Evolutionary conservation across 2,797 vertebrate species (phyloP), one percentile per base, ranked within the genome.

Genomic region (Lepilemur ruficaudatus): DNA sequence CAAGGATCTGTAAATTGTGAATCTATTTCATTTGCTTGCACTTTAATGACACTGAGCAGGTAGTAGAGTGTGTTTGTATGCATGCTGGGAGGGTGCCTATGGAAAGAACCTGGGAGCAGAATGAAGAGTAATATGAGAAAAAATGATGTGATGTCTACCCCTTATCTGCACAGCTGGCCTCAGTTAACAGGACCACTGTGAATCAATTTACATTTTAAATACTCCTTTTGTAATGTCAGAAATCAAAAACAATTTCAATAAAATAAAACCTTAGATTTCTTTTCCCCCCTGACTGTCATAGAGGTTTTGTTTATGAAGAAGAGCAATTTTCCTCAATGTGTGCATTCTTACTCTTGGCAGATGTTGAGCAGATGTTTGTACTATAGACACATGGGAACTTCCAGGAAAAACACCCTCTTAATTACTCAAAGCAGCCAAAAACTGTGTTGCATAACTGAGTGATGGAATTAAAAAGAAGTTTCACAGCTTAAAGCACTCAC

Each of bases 301-400:
- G 52, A 88, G 72, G 59, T 12, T 97, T 96, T 96, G 75, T 92
- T 98, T 94, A 76, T 85, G 82, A 95, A 95, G 92, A 97, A 94
- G 97, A 89, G 52, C 63, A 13, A 0, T 95, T 98, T 96, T 73
- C 73, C 80, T 97, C 72, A 75, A 88, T 96, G 89, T 69, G 69
- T 93, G 63, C 65, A 59, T 95, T 95, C 86, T 96, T 94, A 50
- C 91, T 82, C 95, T 92, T 90, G 97, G 97, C 98, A 98, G 98
- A 98, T 98, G 98, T 98, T 96, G 96, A 97, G 85, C 98, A 99
- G 98, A 98, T 98, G 98, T 96, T 98, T 98, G 97, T 83, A 82
- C 94, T 94, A 83, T 75, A 96, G 95, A 94, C 98, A 98, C 96
- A 98, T 98, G 97, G 88, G 57, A 69, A 97, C 72, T 95, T 97